phyloP scores from a whole-genome alignment of 2,888 invertebrate genomes.

The Thera britannica region DNA sequence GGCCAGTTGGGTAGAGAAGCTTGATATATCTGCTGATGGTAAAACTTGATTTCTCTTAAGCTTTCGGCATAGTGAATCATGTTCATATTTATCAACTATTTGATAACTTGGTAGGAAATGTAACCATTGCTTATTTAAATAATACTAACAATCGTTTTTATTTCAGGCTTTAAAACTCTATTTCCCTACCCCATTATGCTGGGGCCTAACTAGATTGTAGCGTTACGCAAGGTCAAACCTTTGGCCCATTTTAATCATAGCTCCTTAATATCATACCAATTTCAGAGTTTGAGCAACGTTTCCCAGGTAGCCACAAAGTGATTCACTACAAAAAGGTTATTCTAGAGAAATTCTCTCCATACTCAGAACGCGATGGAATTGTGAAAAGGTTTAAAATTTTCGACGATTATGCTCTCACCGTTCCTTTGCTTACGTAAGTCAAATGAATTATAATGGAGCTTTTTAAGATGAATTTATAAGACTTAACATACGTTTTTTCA shows the following conservation, averaged over 20 bases:
- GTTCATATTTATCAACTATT: background rate
- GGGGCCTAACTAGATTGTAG: background rate
- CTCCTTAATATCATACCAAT: background rate
- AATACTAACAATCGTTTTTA: too few species aligned
- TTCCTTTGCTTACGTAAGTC: conserved; percentile 67
- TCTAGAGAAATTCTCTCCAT: conserved; percentile 91
- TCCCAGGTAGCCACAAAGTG: conserved; percentile 88
- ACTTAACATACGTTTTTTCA: background rate
- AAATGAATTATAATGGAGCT: too few species aligned
- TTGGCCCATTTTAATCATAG: background rate
- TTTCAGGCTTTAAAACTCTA: too few species aligned
- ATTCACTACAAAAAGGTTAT: conserved; percentile 89
- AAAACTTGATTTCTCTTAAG: conserved; percentile 15
- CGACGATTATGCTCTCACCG: conserved; percentile 84
- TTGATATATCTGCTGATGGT: conserved; percentile 86
- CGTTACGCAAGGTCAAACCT: conserved; percentile 15
- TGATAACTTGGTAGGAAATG: too few species aligned
- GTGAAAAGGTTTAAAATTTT: conserved; percentile 86
- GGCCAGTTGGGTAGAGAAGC: conserved; percentile 88
- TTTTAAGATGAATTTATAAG: too few species aligned
- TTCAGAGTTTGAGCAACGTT: conserved; percentile 88
- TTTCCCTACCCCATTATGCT: too few species aligned
- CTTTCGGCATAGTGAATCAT: background rate
- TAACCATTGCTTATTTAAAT: too few species aligned
- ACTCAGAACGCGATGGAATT: conserved; percentile 89